These are phyloP conservation scores for Gracilinanus agilis DNA, from an alignment of 2,113 vertebrate species.

Conservation along the genomic window DNA sequence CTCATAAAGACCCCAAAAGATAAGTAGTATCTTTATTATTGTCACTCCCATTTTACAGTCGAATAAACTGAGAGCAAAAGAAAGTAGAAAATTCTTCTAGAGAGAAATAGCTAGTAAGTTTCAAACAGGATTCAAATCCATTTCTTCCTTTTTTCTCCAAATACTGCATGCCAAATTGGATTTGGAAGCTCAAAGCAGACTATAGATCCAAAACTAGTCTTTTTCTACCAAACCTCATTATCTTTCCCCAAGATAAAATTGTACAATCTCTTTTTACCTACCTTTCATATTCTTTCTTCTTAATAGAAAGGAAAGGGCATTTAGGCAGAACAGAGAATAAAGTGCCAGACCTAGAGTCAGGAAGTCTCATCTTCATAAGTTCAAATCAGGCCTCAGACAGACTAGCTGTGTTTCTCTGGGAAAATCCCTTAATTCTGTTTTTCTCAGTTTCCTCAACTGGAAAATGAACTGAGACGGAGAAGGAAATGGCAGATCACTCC, in stretches of 20 bases:
- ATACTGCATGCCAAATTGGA: background rate
- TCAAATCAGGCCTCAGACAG: no score
- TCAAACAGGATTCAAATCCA: background rate
- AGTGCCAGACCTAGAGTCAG: no score
- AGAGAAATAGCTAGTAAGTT: background rate
- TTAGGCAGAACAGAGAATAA: no score
- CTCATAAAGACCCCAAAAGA: background rate
- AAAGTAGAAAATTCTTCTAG: background rate
- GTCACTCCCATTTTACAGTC: background rate
- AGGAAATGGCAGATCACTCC: no score
- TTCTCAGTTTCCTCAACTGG: no score
- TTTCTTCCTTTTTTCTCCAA: background rate
- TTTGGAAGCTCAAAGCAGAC: slow-evolving; percentile 17
- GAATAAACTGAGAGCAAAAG: background rate
- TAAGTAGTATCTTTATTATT: background rate
- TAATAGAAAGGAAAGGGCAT: background rate
- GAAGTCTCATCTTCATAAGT: no score
- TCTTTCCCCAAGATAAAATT: background rate
- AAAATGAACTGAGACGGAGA: no score
- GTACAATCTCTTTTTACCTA: background rate
- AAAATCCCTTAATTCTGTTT: no score
- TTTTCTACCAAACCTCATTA: background rate
- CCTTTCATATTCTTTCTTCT: background rate
- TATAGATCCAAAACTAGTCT: background rate
- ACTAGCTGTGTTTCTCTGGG: no score